Base-by-base conservation (phyloP, 1,140 invertebrate genomes). In the Drosophila lini region DNA sequence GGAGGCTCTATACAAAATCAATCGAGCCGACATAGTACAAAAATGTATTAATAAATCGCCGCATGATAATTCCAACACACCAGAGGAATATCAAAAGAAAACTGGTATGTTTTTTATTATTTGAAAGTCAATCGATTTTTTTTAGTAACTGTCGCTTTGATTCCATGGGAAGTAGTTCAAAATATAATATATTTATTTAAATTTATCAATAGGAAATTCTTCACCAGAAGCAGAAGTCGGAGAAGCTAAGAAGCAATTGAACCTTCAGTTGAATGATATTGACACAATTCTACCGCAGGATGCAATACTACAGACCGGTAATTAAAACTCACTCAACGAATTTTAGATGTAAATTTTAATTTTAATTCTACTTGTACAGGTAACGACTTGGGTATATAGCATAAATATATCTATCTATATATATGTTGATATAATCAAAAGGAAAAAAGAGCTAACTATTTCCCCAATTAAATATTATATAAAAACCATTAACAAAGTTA, bases 1-100 rank as follows among this genome's bases (percentile, higher is more conserved):
- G 90, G 95, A 97, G 83, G 97, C 97, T 3, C 92, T 99, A 19
- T 95, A 95, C 79, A 95, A 96, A 83, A 98, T 99, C 58, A 95
- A 96, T 40, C 94, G 98, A 64, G 96, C 97, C 80, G 98, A 99
- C 90, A 98, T 99, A 73, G 75, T 91, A 2, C 62, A 81, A 19
- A 81, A 81, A 81, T 97, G 96, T 91, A 97, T 97, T 84, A 96
- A 97, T 92, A 95, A 96, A 80, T 94, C 96, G 52, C 97, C 97
- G 88, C 95, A 95, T 92, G 96, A 95, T 31, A n/a, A 25, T 38
- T n/a, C 19, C 8, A 38, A 36, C 22, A 25, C 19, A 55, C 22
- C 22, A n/a, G 34, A 38, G n/a, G 52, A 15, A 38, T 38, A n/a
- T 25, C 7, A 55, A 25, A 3, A 25, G 13, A 10, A n/a, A 15